Conservation (phyloP, 2,888 invertebrate genomes). For the Plagiodera versicolora region DNA sequence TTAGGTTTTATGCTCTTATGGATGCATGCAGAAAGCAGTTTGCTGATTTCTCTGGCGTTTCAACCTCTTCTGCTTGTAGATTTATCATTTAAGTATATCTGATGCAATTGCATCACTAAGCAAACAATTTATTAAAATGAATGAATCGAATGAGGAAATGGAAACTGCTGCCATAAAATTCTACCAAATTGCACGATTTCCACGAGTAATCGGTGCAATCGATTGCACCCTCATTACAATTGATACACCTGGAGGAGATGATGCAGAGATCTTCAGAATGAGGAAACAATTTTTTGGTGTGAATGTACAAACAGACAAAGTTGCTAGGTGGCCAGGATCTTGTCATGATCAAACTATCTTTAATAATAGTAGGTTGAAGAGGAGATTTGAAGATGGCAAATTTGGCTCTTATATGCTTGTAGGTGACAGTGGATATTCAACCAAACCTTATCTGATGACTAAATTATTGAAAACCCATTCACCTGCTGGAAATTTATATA, state of each 20-base stretch:
- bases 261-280: constrained; percentile 35
- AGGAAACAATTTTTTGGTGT: constrained; percentile 40
- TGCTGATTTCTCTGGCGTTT: too few relatives aligned
- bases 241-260: constrained; percentile 36
- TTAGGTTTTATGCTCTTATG: too few relatives aligned
- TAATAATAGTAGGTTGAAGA: constrained; percentile 23
- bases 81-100: constrained; percentile 7
- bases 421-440: constrained; percentile 9
- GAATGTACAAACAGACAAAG: constrained; percentile 39
- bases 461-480: constrained; percentile 7
- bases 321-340: constrained; percentile 40
- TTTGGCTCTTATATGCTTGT: constrained; percentile 3
- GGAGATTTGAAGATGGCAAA: constrained; percentile 5
- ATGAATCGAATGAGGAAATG: too few relatives aligned
- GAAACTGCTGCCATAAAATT: too few relatives aligned
- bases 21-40: too few relatives aligned
- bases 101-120: constrained; percentile 10
- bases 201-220: too few relatives aligned
- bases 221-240: too few relatives aligned
- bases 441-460: constrained; percentile 8
- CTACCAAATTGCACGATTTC: too few relatives aligned
- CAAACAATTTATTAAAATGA: constrained; percentile 19
- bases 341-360: constrained; percentile 44
- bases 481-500: constrained; percentile 12
- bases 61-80: constrained; percentile 12